Percentiles rank a stretch among this genome's conserved stretches.
Conservation (phyloP, 2,113 vertebrate genomes). For the Dermatemys mawii region DNA sequence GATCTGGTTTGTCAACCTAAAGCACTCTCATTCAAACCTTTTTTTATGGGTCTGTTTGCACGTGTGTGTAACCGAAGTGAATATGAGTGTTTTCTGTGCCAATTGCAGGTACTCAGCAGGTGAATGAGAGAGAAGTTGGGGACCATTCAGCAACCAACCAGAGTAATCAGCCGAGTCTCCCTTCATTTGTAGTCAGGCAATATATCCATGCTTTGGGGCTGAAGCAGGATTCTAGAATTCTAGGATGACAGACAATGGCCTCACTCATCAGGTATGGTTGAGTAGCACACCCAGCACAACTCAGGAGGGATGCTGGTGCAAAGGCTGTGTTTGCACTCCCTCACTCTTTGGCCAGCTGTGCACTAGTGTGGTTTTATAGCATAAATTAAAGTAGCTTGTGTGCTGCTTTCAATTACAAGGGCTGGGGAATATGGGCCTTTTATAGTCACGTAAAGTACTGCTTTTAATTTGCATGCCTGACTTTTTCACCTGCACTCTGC, state of each 20-base stretch:
- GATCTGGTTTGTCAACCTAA: neutral
- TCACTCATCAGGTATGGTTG: neutral
- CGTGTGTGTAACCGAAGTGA: accelerated
- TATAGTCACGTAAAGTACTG: neutral
- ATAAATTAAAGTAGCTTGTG: constrained; percentile 51
- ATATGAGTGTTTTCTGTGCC: accelerated
- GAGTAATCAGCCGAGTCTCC: neutral
- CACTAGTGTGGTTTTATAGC: neutral
- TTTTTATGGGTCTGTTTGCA: neutral
- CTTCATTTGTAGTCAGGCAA: neutral
- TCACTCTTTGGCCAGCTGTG: constrained; percentile 27
- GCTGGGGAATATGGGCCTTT: neutral
- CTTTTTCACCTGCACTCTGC: accelerated
- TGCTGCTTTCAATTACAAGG: constrained; percentile 37
- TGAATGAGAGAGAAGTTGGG: neutral
- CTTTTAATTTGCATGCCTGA: accelerated
- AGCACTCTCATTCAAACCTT: accelerated
- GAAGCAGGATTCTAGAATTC: accelerated
- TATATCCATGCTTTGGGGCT: accelerated
- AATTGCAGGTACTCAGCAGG: accelerated
- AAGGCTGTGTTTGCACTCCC: neutral
- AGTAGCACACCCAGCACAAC: neutral
- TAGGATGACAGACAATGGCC: neutral
- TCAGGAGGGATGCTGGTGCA: accelerated
- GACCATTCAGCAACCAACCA: neutral